A percentile compares a stretch with the other conserved stretches of the same genome.
phyloP scores from a whole-genome alignment of 1,140 invertebrate species.

The Polyergus mexicanus region DNA sequence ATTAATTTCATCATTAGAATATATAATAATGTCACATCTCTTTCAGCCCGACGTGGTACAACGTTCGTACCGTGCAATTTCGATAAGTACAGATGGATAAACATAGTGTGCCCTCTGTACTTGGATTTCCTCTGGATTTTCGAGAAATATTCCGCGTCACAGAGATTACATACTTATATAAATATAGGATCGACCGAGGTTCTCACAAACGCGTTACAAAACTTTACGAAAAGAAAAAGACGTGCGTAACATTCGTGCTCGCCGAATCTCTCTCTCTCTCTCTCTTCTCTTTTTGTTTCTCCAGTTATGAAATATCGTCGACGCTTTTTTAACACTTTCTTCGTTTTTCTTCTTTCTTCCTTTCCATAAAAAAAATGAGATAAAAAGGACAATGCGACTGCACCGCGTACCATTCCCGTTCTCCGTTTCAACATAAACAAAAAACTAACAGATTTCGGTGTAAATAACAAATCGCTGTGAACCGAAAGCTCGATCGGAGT shows the following conservation, averaged over 20 bases:
- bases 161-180: background rate
- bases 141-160: background rate
- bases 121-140: background rate
- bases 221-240: slow-evolving; percentile 79
- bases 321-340: slow-evolving; percentile 19
- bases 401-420: slow-evolving; percentile 75
- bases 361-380: slow-evolving; percentile 60
- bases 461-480: slow-evolving; percentile 82
- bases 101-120: background rate
- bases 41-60: background rate
- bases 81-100: background rate
- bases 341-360: slow-evolving; percentile 41
- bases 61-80: background rate
- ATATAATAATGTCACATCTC: background rate
- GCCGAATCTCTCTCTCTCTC: slow-evolving; percentile 57
- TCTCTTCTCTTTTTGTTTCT: slow-evolving; percentile 8
- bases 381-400: slow-evolving; percentile 80
- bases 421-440: slow-evolving; percentile 82
- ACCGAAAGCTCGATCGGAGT: slow-evolving; percentile 41
- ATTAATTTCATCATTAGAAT: slow-evolving; percentile 14
- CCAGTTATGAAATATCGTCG: background rate
- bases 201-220: slow-evolving; percentile 56
- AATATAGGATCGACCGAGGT: slow-evolving; percentile 35
- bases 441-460: slow-evolving; percentile 85
- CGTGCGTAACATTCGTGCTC: slow-evolving; percentile 63